phyloP scores from a whole-genome alignment of 2,888 invertebrate species.

The Parasteatoda lunata region DNA sequence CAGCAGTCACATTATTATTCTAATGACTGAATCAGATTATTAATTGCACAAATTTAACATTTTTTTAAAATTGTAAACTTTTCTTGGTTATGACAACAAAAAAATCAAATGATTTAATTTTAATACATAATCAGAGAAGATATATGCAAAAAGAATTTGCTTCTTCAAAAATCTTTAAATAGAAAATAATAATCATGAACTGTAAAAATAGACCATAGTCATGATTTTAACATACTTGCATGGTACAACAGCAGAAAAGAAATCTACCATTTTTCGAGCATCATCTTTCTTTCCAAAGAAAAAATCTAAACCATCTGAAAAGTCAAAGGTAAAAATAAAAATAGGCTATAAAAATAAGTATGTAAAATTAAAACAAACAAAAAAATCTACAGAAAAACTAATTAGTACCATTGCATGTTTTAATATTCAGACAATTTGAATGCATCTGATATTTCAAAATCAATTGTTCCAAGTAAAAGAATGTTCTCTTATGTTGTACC shows the following conservation, averaged over 20 bases:
- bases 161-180: no score
- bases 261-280: constrained; percentile 96
- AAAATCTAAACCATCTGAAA: constrained; percentile 93
- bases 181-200: background rate
- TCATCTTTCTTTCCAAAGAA: constrained; percentile 91
- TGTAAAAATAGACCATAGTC: background rate
- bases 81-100: no score
- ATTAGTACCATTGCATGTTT: constrained; percentile 83
- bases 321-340: constrained; percentile 3
- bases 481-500: constrained; percentile 95
- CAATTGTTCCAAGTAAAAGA: constrained; percentile 97
- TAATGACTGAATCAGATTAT: no score
- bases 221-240: constrained; percentile 76
- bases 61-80: no score
- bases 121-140: no score
- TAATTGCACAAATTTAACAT: no score
- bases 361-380: background rate
- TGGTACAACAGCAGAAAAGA: constrained; percentile 89
- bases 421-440: constrained; percentile 90
- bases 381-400: background rate
- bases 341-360: background rate
- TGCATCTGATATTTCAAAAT: constrained; percentile 97
- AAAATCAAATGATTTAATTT: no score
- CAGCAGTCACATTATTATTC: no score
- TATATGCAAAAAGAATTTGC: no score